Evolutionary conservation across 2,888 invertebrate species (phyloP).

Genomic region (Chymomyza fuscimana): DNA sequence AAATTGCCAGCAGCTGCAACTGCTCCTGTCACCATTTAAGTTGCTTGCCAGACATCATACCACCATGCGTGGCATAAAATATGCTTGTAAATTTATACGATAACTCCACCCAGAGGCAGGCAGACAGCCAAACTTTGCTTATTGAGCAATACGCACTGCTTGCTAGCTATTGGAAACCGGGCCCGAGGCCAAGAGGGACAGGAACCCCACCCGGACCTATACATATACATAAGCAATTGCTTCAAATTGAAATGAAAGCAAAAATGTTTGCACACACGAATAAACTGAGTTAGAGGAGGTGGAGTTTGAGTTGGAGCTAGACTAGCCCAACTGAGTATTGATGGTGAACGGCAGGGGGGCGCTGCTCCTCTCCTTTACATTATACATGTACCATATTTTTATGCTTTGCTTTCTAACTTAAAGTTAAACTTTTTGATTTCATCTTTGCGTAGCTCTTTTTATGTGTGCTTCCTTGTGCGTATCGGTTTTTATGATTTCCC

Average conservation of each 20-base stretch:
- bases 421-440: constrained; percentile 3
- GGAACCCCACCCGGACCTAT: neutral
- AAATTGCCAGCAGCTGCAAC: neutral
- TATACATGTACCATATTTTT: neutral
- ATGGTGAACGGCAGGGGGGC: neutral
- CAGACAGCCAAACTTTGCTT: constrained; percentile 9
- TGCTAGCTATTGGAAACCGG: neutral
- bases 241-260: neutral
- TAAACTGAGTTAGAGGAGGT: neutral
- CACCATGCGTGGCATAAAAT: constrained; percentile 48
- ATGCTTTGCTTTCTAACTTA: neutral
- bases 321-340: neutral
- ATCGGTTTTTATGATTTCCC: neutral
- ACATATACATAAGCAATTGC: neutral
- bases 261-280: neutral
- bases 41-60: neutral
- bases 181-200: neutral
- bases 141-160: constrained; percentile 2
- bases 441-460: neutral
- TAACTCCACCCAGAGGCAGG: constrained; percentile 21
- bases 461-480: neutral
- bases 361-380: neutral
- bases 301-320: neutral
- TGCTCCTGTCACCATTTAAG: neutral
- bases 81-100: constrained; percentile 54